A percentile compares a stretch with the other conserved stretches of the same genome.
phyloP scores from a whole-genome alignment of 2,797 vertebrate genomes.

The Bovichtus variegatus region DNA sequence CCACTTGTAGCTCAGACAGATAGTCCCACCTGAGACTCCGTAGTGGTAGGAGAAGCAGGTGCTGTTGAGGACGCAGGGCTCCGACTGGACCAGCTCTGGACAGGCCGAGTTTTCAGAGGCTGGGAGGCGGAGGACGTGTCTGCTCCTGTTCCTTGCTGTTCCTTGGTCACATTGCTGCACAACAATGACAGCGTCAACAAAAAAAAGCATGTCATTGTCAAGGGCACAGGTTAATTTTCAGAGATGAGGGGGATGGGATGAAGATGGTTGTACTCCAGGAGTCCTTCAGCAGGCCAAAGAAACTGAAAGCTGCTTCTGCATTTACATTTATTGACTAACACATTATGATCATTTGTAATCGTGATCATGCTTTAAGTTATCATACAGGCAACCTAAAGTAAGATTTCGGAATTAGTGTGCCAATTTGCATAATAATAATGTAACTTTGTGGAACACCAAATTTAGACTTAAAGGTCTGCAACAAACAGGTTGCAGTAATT shows the following conservation, averaged over 20 bases:
- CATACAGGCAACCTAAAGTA: neutral
- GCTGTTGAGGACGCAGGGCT: conserved; percentile 91
- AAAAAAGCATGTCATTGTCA: neutral
- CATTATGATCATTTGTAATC: neutral
- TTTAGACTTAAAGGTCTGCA: too few relatives aligned
- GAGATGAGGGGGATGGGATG: neutral
- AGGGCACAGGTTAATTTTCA: neutral
- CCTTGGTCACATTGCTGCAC: conserved; percentile 88
- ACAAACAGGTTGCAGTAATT: too few relatives aligned
- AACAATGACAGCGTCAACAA: conserved; percentile 21
- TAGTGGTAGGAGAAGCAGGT: conserved; percentile 94
- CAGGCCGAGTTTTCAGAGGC: conserved; percentile 79
- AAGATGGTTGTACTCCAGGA: neutral
- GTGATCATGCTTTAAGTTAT: neutral
- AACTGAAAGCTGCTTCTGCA: neutral
- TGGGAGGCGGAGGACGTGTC: conserved; percentile 88
- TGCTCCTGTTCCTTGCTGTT: conserved; percentile 86
- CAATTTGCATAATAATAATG: neutral
- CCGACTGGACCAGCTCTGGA: conserved; percentile 88
- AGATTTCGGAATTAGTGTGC: neutral
- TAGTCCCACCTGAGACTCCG: conserved; percentile 90
- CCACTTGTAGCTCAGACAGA: neutral
- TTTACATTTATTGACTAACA: neutral
- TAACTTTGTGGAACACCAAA: neutral
- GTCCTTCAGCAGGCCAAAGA: neutral